phyloP scores from a whole-genome alignment of 2,888 invertebrate genomes.

The Bombylius discolor region DNA sequence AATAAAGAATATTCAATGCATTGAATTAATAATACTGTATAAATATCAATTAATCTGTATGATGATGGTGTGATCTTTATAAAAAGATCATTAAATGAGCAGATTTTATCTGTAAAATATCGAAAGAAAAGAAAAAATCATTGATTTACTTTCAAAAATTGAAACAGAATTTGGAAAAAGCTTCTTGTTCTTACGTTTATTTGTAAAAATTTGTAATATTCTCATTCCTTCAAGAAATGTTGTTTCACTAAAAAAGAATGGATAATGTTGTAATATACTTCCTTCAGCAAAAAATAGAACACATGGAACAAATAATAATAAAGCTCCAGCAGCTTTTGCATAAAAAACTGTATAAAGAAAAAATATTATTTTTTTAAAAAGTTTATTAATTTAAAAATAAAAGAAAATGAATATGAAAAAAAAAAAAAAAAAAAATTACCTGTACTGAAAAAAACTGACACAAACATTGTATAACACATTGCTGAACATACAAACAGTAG shows the following conservation, averaged over 20 bases:
- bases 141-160: neutral
- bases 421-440: conserved; percentile 19
- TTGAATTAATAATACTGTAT: conserved; percentile 23
- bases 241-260: conserved; percentile 18
- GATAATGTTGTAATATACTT: conserved; percentile 14
- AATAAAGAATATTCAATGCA: conserved; percentile 24
- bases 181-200: conserved; percentile 25
- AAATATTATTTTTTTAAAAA: neutral
- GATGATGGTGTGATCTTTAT: conserved; percentile 23
- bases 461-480: conserved; percentile 30
- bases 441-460: conserved; percentile 32
- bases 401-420: too few species aligned
- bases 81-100: conserved; percentile 20
- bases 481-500: conserved; percentile 25
- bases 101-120: conserved; percentile 22
- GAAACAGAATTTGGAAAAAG: neutral
- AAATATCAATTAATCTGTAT: conserved; percentile 21
- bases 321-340: conserved; percentile 31
- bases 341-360: conserved; percentile 21
- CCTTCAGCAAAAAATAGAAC: conserved; percentile 24
- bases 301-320: conserved; percentile 28
- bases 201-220: conserved; percentile 29
- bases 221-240: conserved; percentile 29
- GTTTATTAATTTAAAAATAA: neutral
- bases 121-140: neutral